These are phyloP conservation scores for Meriones psammophilus DNA, from an alignment of 2,797 vertebrate genomes.

Conservation along the genomic window DNA sequence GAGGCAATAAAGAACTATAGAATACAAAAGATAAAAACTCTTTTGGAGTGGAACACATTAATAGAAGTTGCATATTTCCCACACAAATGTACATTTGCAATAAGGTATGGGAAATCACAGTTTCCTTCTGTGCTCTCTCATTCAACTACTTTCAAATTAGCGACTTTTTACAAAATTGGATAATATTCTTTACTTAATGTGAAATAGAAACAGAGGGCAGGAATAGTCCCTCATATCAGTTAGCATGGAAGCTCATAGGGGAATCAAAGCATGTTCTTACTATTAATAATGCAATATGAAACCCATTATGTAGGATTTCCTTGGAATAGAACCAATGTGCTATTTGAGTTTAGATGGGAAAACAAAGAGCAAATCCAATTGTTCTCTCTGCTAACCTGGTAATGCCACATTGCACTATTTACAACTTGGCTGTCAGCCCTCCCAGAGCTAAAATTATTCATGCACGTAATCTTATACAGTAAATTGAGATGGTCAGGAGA, in stretches of 20 bases:
- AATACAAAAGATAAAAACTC: neutral
- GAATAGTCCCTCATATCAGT: neutral
- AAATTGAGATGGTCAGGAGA: constrained; percentile 58
- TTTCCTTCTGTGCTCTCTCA: neutral
- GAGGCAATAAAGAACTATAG: neutral
- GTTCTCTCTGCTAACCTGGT: neutral
- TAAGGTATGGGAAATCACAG: neutral
- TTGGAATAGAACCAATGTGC: neutral
- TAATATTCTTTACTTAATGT: neutral
- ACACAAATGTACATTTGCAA: neutral
- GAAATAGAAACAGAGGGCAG: neutral
- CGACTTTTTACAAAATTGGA: constrained; percentile 37
- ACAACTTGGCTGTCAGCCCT: neutral
- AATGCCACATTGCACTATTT: neutral
- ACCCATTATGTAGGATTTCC: neutral
- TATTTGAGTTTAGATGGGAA: neutral
- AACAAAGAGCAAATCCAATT: neutral
- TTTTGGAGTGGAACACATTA: neutral
- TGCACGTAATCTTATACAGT: neutral
- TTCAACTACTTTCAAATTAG: neutral
- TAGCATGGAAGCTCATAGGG: neutral
- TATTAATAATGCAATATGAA: neutral
- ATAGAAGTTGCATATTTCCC: neutral
- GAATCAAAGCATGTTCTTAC: neutral
- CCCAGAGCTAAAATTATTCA: constrained; percentile 56